A percentile compares a stretch with the other conserved stretches of the same genome.
Conservation (phyloP, 2,113 vertebrate species). For the Pelusios castaneus region DNA sequence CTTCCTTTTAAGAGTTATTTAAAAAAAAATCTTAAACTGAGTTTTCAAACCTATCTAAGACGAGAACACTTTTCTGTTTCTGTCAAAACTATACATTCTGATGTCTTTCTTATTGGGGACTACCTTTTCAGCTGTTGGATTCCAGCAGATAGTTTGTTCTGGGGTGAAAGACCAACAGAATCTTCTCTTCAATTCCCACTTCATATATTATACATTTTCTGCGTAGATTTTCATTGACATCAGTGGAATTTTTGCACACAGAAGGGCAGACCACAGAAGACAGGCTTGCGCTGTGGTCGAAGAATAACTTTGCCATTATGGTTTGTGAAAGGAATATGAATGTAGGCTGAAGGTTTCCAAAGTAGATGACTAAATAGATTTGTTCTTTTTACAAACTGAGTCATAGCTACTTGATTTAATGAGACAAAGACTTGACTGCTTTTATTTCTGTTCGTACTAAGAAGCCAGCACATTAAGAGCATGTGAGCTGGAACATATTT, state of each 20-base stretch:
- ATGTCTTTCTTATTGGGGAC: background rate
- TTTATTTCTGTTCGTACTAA: background rate
- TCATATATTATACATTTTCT: background rate
- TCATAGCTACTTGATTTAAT: background rate
- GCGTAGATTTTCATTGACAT: background rate
- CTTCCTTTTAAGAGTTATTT: background rate
- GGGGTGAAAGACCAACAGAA: background rate
- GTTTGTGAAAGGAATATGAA: background rate
- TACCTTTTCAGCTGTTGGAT: background rate
- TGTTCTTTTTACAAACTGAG: background rate
- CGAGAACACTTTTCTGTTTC: background rate
- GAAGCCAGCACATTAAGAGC: background rate
- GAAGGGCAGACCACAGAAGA: background rate
- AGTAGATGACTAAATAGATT: background rate
- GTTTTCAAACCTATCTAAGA: background rate
- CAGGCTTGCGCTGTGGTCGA: background rate
- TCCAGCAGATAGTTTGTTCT: background rate
- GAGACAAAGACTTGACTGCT: background rate
- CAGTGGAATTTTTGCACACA: background rate
- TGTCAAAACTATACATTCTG: background rate
- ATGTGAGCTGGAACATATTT: background rate
- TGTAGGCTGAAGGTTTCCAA: background rate
- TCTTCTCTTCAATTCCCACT: background rate
- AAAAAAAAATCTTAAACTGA: background rate
- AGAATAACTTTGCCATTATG: background rate